Evolutionary conservation across 2,888 invertebrate species (phyloP).

Genomic region (Drosophila antonietae): DNA sequence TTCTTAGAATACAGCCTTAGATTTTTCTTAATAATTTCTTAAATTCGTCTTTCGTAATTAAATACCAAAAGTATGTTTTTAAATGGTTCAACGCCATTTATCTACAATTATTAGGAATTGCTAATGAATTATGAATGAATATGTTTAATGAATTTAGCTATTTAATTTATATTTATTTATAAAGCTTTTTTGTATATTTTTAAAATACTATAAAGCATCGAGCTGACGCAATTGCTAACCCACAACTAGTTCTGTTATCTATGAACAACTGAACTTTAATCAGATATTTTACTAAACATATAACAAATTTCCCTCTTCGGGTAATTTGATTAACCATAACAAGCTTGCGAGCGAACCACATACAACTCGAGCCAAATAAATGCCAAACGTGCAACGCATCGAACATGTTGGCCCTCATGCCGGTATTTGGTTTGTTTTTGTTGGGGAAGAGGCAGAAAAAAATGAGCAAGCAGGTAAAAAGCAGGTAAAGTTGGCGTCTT

Average conservation of each 20-base stretch:
- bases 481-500: slow-evolving; percentile 36
- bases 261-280: neutral
- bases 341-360: slow-evolving; percentile 19
- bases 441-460: neutral
- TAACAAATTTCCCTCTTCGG: slow-evolving; percentile 17
- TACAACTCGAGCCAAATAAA: slow-evolving; percentile 22
- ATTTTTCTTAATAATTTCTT: too few relatives aligned
- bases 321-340: slow-evolving; percentile 48
- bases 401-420: slow-evolving; percentile 28
- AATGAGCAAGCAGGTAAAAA: slow-evolving; percentile 27
- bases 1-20: too few relatives aligned
- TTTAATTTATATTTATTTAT: too few relatives aligned
- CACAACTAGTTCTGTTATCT: neutral
- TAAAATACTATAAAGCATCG: too few relatives aligned
- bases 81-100: too few relatives aligned
- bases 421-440: slow-evolving; percentile 24
- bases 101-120: too few relatives aligned
- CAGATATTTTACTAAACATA: neutral
- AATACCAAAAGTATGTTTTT: too few relatives aligned
- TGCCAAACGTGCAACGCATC: slow-evolving; percentile 24
- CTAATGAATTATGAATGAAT: too few relatives aligned
- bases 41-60: too few relatives aligned
- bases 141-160: too few relatives aligned
- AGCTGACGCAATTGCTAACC: neutral
- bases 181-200: too few relatives aligned